A percentile compares a stretch with the other conserved stretches of the same genome.
Evolutionary conservation across 2,113 vertebrate genomes (phyloP).

Genomic region (Axis porcinus): DNA sequence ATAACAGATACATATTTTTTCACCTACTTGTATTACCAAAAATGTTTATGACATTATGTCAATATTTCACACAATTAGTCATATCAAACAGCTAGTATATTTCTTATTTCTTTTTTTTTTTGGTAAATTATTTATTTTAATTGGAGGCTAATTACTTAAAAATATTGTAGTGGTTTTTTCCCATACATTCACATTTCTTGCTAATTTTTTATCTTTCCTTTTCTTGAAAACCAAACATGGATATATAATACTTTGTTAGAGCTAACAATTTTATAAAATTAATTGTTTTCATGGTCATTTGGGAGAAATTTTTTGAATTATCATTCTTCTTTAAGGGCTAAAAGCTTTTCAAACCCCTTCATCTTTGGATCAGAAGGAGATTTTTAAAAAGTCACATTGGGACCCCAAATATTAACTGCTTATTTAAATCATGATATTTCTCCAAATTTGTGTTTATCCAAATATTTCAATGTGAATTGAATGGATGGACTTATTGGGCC

Average conservation of each 20-base stretch:
- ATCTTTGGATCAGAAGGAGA: background rate
- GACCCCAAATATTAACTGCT: background rate
- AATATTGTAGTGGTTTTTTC: background rate
- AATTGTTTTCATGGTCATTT: background rate
- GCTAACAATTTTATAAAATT: background rate
- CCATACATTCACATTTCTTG: background rate
- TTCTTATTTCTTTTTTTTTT: background rate
- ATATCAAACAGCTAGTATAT: background rate
- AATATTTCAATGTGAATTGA: constrained; percentile 11
- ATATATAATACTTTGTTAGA: background rate
- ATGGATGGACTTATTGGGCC: background rate
- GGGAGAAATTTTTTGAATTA: background rate
- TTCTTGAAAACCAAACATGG: constrained; percentile 1
- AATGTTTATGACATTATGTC: background rate
- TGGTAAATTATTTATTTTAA: background rate
- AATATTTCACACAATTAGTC: constrained; percentile 24
- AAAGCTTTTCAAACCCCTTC: background rate
- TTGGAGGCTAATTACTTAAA: background rate
- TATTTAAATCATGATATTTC: constrained; percentile 28
- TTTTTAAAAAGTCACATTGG: background rate
- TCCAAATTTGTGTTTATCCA: background rate
- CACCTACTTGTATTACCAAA: background rate
- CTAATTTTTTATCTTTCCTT: background rate
- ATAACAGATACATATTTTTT: constrained; percentile 21
- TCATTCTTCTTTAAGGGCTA: background rate